Percentiles rank a stretch among this genome's conserved stretches.
Evolutionary conservation across 2,888 invertebrate genomes (phyloP).

Genomic region (Prosopocoilus inquinatus): DNA sequence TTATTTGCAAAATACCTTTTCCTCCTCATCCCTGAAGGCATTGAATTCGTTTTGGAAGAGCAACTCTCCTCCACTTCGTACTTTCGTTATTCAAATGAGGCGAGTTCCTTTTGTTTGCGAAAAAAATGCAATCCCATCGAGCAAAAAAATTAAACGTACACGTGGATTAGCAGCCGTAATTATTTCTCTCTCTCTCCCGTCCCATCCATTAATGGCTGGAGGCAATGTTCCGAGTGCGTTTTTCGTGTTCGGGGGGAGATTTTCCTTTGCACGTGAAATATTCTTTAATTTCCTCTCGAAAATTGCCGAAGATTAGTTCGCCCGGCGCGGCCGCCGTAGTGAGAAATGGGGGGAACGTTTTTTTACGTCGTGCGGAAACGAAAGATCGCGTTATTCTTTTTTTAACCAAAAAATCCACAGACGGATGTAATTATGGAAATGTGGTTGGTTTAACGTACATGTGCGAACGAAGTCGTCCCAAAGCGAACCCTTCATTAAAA

Average conservation of each 20-base stretch:
- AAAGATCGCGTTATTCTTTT: background rate
- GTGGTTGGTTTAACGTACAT: too few species aligned
- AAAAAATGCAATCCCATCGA: too few species aligned
- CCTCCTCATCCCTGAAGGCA: slow-evolving; percentile 11
- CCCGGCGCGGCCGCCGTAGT: slow-evolving; percentile 5
- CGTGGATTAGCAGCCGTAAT: slow-evolving; percentile 27
- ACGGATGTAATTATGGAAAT: too few species aligned
- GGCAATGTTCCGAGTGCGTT: slow-evolving; percentile 19
- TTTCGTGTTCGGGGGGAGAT: slow-evolving; percentile 24
- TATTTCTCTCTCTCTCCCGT: slow-evolving; percentile 21
- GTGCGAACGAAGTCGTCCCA: too few species aligned
- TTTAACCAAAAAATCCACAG: too few species aligned
- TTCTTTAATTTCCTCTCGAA: slow-evolving; percentile 32
- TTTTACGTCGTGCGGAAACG: background rate
- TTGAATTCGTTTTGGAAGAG: slow-evolving; percentile 15
- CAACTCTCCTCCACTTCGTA: slow-evolving; percentile 3
- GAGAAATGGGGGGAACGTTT: background rate
- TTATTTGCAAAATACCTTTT: slow-evolving; percentile 21
- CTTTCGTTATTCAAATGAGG: slow-evolving; percentile 10
- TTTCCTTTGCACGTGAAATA: slow-evolving; percentile 32
- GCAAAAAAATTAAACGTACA: too few species aligned
- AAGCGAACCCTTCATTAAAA: too few species aligned
- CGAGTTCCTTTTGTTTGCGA: background rate
- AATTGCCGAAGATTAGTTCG: slow-evolving; percentile 28
- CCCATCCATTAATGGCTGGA: slow-evolving; percentile 21